Evolutionary conservation across 2,113 vertebrate species (phyloP).

Genomic region (Hylia prasina): DNA sequence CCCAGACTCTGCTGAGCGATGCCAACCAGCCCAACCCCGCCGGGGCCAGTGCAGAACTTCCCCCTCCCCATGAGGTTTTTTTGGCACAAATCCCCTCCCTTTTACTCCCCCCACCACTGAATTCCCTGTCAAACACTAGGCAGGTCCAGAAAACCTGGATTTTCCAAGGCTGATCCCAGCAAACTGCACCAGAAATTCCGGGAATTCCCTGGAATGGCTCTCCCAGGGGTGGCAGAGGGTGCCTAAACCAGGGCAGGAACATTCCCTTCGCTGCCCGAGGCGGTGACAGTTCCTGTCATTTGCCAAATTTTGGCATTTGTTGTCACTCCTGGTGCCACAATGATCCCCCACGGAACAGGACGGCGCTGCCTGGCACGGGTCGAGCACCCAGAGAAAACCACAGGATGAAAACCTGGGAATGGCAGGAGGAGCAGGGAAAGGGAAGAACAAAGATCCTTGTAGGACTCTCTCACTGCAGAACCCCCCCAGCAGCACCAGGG

Average conservation of each 20-base stretch:
- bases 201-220: not conserved
- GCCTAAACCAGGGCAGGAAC: fast-evolving
- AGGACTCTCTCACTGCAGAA: not conserved
- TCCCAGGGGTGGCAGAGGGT: not conserved
- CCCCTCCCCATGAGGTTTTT: fast-evolving
- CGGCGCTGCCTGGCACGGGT: not conserved
- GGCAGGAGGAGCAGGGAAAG: not conserved
- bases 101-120: fast-evolving
- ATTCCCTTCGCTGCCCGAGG: fast-evolving
- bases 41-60: not conserved
- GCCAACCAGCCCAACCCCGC: not conserved
- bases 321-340: fast-evolving
- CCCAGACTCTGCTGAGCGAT: not conserved
- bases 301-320: fast-evolving
- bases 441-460: not conserved
- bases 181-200: fast-evolving
- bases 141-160: not conserved
- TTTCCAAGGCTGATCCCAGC: fast-evolving
- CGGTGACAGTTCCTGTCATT: not conserved
- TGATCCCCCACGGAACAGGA: fast-evolving
- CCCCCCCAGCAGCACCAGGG: fast-evolving
- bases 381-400: fast-evolving
- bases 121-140: not conserved
- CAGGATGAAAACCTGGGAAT: not conserved
- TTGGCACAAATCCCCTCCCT: not conserved